Base-by-base conservation (phyloP, 2,113 vertebrate species). In the Triplophysa tibetana region DNA sequence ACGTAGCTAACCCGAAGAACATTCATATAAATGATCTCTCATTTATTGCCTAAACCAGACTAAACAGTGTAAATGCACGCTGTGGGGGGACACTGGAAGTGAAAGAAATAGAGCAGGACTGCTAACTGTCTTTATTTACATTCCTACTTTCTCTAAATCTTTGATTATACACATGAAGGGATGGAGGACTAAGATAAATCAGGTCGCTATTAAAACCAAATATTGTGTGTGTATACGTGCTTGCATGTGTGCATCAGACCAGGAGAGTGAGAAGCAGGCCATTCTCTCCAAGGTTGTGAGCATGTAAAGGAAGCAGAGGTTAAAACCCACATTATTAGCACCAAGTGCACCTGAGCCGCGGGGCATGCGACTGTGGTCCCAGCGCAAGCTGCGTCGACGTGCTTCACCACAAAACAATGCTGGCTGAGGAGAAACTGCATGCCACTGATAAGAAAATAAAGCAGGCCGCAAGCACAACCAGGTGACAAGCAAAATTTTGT, bases 401-500 rank as follows among this genome's bases (percentile, higher is more conserved):
- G 86, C 67, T 7, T 68, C 77, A 82, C 77, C 79, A 79, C 85
- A 91, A 84, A 90, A 92, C 89, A 92, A 91, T 88, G 84, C 77
- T 88, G 88, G 86, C 79, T 84, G 85, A n/a, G 69, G 82, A 86
- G 88, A 90, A 90, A 90, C 90, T 92, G 91, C 88, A 86, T 82
- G 85, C 69, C 1, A 84, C 88, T 91, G 92, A 92, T 91, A 92
- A 92, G 90, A 80, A 90, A 88, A 89, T 79, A 77, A 88, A 86
- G 82, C 77, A 81, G 81, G 81, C 87, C 76, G 7, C 65, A 86
- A 87, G 82, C 85, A 85, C 62, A 89, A 88, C 86, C 89, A 92
- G 90, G 91, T 92, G 91, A 92, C 88, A 85, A 90, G 91, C 87
- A 90, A 87, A 90, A 91, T 90, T 90, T 89, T 91, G 89, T 88